Evolutionary conservation across 2,888 invertebrate genomes (phyloP).

Genomic region (Idaea dimidiata): DNA sequence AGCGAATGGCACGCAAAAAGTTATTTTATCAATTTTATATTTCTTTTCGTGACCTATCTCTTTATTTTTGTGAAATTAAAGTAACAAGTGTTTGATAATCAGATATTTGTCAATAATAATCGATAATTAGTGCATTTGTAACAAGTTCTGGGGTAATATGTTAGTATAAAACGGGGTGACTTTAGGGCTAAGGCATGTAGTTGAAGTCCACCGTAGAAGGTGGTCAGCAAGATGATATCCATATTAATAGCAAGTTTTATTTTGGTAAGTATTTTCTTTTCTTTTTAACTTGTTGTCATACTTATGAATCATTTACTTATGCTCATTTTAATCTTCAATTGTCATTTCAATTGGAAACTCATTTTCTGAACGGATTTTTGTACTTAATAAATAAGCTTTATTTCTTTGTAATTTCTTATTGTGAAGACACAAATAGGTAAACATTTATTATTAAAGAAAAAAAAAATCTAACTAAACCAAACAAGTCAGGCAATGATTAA

Average conservation of each 20-base stretch:
- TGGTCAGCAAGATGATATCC: constrained; percentile 43
- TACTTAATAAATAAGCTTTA: too few relatives aligned
- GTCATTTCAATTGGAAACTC: too few relatives aligned
- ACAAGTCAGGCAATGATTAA: too few relatives aligned
- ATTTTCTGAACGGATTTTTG: too few relatives aligned
- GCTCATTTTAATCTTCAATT: too few relatives aligned
- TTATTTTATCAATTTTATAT: constrained; percentile 24
- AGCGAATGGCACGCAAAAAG: constrained; percentile 3
- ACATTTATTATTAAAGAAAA: too few relatives aligned
- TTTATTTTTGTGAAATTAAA: constrained; percentile 19
- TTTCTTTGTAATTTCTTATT: too few relatives aligned
- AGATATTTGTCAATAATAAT: constrained; percentile 33
- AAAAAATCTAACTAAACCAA: too few relatives aligned
- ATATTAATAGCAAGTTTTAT: constrained; percentile 46
- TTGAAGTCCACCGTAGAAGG: constrained; percentile 47
- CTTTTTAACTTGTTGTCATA: constrained; percentile 2
- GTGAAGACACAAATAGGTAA: too few relatives aligned
- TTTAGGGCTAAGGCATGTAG: constrained; percentile 34
- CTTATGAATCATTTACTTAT: too few relatives aligned
- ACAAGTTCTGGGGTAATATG: constrained; percentile 50
- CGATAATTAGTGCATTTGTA: constrained; percentile 38
- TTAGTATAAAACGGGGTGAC: constrained; percentile 51
- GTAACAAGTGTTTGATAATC: constrained; percentile 20
- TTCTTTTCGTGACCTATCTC: constrained; percentile 26
- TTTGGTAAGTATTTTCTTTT: constrained; percentile 49